Base-by-base conservation (phyloP, 2,797 vertebrate genomes). In the Lycodopsis pacificus region DNA sequence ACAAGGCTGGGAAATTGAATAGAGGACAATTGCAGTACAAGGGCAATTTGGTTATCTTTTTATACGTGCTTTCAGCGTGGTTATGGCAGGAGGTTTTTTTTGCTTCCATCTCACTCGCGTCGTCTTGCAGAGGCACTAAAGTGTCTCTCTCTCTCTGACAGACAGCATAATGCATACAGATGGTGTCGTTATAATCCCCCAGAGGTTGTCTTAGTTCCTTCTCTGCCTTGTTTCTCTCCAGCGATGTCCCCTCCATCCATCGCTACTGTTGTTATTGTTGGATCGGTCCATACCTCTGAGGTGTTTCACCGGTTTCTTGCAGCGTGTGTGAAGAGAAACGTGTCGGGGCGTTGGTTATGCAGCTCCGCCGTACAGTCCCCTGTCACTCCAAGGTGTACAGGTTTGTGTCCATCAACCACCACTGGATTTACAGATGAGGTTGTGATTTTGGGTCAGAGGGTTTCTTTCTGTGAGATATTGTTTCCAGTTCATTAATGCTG, bases 211-310 rank as follows among this genome's bases (percentile, higher is more conserved):
- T 86, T 48, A 42, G 81, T 86, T 68, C 80, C 70, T 71, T 82
- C 68, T 81, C 56, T 65, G 77, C 66, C 74, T 80, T 91, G 85
- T 92, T 93, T 88, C 83, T 89, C 12, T 82, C 80, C 71, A 81
- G 57, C 76, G 71, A 84, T 71, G 85, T 89, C 79, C 56, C 86
- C 80, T 82, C 87, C 68, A 73, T 83, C 73, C 73, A 38, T 49
- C 14, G 83, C 76, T 81, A 72, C 79, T 89, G 84, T 80, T 83
- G 77, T 84, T 83, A 79, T 74, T 87, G 80, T 79, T 75, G 68
- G 65, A 87, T 86, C 73, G 73, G 63, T 86, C 82, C 40, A 73
- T 76, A 68, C 79, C 83, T 88, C 69, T 73, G 78, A 91, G 85
- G 84, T 79, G 65, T 86, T 73, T 65, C 64, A 4, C 66, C 42